A percentile compares a stretch with the other conserved stretches of the same genome.
These are phyloP conservation scores for Orius insidiosus DNA, from an alignment of 1,140 invertebrate genomes.

Conservation along the genomic window DNA sequence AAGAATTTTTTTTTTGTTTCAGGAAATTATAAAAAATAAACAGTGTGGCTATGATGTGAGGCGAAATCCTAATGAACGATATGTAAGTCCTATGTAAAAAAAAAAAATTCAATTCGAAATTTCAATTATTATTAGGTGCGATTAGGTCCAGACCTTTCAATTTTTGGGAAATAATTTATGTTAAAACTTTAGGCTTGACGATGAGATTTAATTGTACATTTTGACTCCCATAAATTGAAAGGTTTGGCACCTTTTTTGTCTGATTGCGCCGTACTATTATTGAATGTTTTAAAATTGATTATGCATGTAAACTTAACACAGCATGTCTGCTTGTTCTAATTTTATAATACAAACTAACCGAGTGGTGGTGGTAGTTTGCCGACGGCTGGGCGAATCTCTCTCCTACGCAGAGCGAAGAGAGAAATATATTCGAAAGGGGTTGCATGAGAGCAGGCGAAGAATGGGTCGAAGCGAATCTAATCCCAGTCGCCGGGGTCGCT, in stretches of 20 bases:
- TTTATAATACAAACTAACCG: not conserved
- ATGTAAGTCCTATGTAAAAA: no score
- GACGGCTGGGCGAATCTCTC: slow-evolving; percentile 11
- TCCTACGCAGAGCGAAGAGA: slow-evolving; percentile 47
- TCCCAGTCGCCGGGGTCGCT: slow-evolving; percentile 65
- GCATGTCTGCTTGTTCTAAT: not conserved
- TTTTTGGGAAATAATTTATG: no score
- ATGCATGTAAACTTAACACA: not conserved
- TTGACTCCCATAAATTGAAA: no score
- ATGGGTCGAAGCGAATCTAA: slow-evolving; percentile 82
- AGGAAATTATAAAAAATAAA: slow-evolving; percentile 56
- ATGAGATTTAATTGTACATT: no score
- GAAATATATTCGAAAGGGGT: slow-evolving; percentile 82
- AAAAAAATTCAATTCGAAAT: no score
- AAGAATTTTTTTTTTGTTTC: slow-evolving; percentile 20
- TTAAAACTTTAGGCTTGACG: no score
- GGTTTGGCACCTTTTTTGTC: slow-evolving; percentile 26
- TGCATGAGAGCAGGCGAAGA: slow-evolving; percentile 83
- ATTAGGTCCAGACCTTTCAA: no score
- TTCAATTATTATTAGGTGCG: no score
- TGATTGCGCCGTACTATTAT: not conserved
- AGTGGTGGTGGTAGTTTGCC: slow-evolving; percentile 2
- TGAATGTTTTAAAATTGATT: not conserved
- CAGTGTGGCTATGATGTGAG: slow-evolving; percentile 84
- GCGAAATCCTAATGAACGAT: slow-evolving; percentile 43